Conservation (phyloP, 2,113 vertebrate genomes). For the Erythrocercus mccallii region DNA sequence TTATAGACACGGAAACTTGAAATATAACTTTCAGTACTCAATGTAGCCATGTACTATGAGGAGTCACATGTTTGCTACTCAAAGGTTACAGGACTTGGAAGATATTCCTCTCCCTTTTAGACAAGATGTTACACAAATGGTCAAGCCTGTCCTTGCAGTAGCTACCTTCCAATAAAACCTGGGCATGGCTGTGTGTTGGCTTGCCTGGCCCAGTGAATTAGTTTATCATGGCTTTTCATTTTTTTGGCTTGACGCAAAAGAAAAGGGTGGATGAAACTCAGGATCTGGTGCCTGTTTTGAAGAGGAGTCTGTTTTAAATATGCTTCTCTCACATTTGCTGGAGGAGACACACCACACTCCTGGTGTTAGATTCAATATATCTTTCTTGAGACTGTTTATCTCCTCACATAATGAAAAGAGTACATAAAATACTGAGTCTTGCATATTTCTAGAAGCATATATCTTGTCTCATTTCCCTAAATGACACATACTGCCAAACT, state of each 20-base stretch:
- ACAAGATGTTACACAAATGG: not conserved
- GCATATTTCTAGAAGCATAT: not conserved
- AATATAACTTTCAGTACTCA: not conserved
- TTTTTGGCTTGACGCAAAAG: not conserved
- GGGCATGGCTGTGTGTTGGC: not conserved
- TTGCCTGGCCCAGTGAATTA: not conserved
- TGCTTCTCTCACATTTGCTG: not conserved
- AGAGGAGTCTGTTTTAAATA: not conserved
- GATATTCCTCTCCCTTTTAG: not conserved
- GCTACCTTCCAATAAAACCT: not conserved
- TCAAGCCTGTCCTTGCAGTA: not conserved
- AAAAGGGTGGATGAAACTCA: not conserved
- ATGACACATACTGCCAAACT: not conserved
- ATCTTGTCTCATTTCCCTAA: not conserved
- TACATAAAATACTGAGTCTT: not conserved
- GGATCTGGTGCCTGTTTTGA: not conserved
- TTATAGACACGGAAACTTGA: not conserved
- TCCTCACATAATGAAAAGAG: not conserved
- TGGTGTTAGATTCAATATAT: not conserved
- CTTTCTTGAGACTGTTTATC: not conserved
- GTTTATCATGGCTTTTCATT: not conserved
- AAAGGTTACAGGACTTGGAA: not conserved
- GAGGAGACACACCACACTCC: accelerated
- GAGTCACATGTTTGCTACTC: not conserved
- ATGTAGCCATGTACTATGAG: not conserved